Base-by-base conservation (phyloP, 1,140 invertebrate genomes). In the Marisa cornuarietis region DNA sequence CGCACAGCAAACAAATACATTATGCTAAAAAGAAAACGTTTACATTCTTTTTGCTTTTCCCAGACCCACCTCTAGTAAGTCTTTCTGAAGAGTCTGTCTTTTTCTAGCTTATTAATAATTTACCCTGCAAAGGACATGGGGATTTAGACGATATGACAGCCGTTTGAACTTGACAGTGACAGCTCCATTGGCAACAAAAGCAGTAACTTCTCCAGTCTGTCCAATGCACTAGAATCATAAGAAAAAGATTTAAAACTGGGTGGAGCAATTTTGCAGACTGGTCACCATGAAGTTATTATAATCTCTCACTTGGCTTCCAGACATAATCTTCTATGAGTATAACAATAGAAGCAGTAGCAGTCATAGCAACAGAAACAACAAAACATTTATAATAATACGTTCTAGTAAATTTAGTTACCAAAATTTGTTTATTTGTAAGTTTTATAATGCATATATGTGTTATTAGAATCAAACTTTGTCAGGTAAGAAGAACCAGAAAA, bases 221-320 rank as follows among this genome's bases (percentile, higher is more conserved):
- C 75, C 75, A n/a, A 76, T 76, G 31, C 75, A 65, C 75, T 76
- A 49, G 8, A 54, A 58, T 58, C 65, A 68, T 42, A 42, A 42
- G 31, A 42, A 42, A 42, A 42, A 42, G 31, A 42, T 42, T 42
- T 42, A 42, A 42, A 42, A 0, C 31, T 42, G 31, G 31, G 31
- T 4, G 31, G 6, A 42, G 31, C 31, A 2, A 42, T 2, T 4
- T 6, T 42, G 31, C 31, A 42, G 31, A 42, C 31, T 42, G 31
- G 3, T 42, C 31, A n/a, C n/a, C 31, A 42, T 24, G 13, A 68
- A 68, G 65, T 13, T 13, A 68, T 16, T 24, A 68, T 6, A n/a
- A 68, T 68, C 11, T 20, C n/a, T 24, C 26, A 24, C 20, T 66
- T 26, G 22, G 20, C 20, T 66, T 66, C 20, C 8, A n/a, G 10